These are phyloP conservation scores for Thumatha senex DNA, from an alignment of 2,888 invertebrate genomes.

Conservation along the genomic window DNA sequence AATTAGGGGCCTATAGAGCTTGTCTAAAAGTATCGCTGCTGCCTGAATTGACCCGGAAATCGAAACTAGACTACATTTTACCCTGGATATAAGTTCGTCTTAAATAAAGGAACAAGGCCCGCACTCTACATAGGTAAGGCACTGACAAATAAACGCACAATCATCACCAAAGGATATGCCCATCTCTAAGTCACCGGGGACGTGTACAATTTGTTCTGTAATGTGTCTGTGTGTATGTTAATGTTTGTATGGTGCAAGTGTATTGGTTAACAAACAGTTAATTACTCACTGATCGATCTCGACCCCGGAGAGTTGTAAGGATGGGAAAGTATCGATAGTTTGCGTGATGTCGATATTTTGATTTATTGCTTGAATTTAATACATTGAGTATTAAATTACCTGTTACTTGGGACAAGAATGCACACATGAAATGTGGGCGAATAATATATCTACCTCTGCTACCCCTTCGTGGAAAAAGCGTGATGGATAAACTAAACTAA, in stretches of 20 bases:
- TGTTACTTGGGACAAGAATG: no score
- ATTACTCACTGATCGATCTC: constrained; percentile 72
- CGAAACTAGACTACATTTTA: no score
- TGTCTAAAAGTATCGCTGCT: no score
- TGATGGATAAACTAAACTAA: no score
- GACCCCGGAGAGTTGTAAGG: constrained; percentile 46
- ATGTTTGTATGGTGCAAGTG: constrained; percentile 40
- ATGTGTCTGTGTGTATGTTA: constrained; percentile 20
- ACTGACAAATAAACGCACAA: no score
- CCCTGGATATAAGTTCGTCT: no score
- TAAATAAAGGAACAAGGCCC: no score
- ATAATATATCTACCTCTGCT: no score
- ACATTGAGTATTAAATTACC: not conserved
- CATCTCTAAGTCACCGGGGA: not conserved
- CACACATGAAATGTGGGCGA: not conserved
- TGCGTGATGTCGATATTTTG: constrained; percentile 12
- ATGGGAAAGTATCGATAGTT: constrained; percentile 22
- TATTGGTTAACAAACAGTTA: constrained; percentile 73
- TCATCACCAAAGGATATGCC: not conserved
- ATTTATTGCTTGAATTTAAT: not conserved
- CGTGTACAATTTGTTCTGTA: constrained; percentile 1
- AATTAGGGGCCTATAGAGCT: no score
- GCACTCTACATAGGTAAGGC: no score
- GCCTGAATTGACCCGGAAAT: no score
- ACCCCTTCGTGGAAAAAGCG: no score